Percentiles rank a stretch among this genome's conserved stretches.
Evolutionary conservation across 2,797 vertebrate genomes (phyloP).

Genomic region (Eupleurogrammus muticus): DNA sequence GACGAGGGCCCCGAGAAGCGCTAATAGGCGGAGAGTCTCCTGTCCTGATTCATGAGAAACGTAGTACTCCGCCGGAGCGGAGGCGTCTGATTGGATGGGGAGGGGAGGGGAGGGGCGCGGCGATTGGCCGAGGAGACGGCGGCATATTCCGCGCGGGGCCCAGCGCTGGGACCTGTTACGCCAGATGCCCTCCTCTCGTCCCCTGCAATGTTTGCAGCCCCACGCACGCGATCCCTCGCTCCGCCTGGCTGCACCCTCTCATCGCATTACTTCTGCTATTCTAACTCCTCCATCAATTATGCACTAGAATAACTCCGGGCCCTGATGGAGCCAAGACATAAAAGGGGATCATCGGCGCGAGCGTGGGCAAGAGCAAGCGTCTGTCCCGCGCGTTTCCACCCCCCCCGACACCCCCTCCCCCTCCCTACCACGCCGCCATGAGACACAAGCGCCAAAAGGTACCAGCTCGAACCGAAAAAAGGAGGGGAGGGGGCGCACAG

Average conservation of each 20-base stretch:
- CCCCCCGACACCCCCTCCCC: conserved; percentile 74
- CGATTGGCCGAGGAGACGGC: conserved; percentile 71
- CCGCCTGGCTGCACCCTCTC: conserved; percentile 87
- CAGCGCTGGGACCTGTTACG: conserved; percentile 76
- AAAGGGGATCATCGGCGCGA: conserved; percentile 90
- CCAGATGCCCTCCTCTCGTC: conserved; percentile 83
- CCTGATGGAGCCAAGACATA: conserved; percentile 90
- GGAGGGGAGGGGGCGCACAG: conserved; percentile 25
- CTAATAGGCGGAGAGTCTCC: conserved; percentile 9
- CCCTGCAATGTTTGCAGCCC: conserved; percentile 83
- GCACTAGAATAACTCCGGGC: conserved; percentile 98
- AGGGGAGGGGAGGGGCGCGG: conserved; percentile 25
- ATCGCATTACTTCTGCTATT: conserved; percentile 98
- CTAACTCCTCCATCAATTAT: conserved; percentile 99
- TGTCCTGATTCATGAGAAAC: conserved; percentile 48
- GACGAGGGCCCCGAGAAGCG: background rate
- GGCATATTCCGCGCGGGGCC: conserved; percentile 72
- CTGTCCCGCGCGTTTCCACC: conserved; percentile 84
- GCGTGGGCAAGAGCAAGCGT: conserved; percentile 86
- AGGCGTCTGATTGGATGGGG: conserved; percentile 63
- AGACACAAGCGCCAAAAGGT: conserved; percentile 76
- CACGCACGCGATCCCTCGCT: conserved; percentile 83
- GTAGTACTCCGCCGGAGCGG: conserved; percentile 70
- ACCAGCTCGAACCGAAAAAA: conserved; percentile 31
- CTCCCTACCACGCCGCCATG: conserved; percentile 72